These are phyloP conservation scores for Beroe forskalii DNA, from an alignment of 37 sponge, comb jelly and placozoan genomes.

Conservation along the genomic window DNA sequence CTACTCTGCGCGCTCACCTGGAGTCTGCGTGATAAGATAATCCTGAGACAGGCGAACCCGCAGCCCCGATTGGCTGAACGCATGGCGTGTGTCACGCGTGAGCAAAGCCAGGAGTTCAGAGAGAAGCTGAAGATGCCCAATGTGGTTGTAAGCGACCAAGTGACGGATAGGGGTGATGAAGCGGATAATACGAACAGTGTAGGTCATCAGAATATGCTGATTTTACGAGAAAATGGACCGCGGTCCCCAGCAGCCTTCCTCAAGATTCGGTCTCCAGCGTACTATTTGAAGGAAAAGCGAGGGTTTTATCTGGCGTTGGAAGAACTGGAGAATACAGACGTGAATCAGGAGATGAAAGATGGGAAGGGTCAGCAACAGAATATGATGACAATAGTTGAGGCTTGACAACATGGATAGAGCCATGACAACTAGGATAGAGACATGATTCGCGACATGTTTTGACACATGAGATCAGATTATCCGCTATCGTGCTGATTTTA, in stretches of 20 bases:
- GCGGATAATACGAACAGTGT: not conserved
- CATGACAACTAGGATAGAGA: too few relatives aligned
- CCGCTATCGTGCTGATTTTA: too few relatives aligned
- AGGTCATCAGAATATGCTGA: not conserved
- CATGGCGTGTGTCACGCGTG: not conserved
- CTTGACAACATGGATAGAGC: too few relatives aligned
- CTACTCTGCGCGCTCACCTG: not conserved
- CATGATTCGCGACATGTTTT: too few relatives aligned
- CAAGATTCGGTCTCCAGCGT: not conserved
- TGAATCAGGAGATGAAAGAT: too few relatives aligned
- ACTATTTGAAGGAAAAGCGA: not conserved
- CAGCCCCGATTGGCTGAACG: not conserved
- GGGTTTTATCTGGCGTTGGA: not conserved
- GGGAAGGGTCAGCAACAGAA: too few relatives aligned
- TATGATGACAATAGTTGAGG: too few relatives aligned
- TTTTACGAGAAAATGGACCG: not conserved
- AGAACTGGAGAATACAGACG: not conserved
- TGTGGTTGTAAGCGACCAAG: too few relatives aligned
- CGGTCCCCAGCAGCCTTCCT: not conserved
- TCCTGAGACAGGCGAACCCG: not conserved
- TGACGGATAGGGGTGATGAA: too few relatives aligned
- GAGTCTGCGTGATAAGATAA: not conserved
- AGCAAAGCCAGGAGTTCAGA: not conserved
- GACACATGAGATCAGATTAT: too few relatives aligned
- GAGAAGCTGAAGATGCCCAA: not conserved